Percentiles rank a stretch among this genome's conserved stretches.
These are phyloP conservation scores for Parascotia fuliginaria DNA, from an alignment of 2,888 invertebrate species.

Conservation along the genomic window DNA sequence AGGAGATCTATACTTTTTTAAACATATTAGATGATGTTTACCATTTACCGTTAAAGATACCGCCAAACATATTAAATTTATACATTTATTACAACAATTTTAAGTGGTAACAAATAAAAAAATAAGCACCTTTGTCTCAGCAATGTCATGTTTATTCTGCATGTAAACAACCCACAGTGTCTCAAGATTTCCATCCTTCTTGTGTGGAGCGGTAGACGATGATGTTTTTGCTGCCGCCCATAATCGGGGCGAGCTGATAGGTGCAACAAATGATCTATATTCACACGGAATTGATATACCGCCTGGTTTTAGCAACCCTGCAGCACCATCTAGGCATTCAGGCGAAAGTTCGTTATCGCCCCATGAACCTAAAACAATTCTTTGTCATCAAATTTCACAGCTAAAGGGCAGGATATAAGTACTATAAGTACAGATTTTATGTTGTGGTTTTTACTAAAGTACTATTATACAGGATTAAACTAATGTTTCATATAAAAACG, in stretches of 20 bases:
- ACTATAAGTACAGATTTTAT: no score
- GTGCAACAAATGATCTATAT: slow-evolving; percentile 96
- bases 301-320: slow-evolving; percentile 92
- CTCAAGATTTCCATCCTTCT: slow-evolving; percentile 86
- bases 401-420: no score
- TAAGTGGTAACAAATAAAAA: no score
- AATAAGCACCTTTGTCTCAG: slow-evolving; percentile 84
- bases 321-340: slow-evolving; percentile 98
- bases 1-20: no score
- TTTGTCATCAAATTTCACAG: no score
- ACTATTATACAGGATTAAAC: no score
- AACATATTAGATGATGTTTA: no score
- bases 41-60: no score
- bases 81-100: no score
- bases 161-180: slow-evolving; percentile 97
- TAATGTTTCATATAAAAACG: no score
- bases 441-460: no score
- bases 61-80: no score
- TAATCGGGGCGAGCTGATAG: slow-evolving; percentile 95
- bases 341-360: slow-evolving; percentile 99
- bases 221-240: slow-evolving; percentile 89
- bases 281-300: slow-evolving; percentile 95
- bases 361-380: slow-evolving; percentile 89
- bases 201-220: slow-evolving; percentile 49
- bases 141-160: slow-evolving; percentile 93